Conservation (phyloP, 1,140 invertebrate species). For the Tribolium castaneum region DNA sequence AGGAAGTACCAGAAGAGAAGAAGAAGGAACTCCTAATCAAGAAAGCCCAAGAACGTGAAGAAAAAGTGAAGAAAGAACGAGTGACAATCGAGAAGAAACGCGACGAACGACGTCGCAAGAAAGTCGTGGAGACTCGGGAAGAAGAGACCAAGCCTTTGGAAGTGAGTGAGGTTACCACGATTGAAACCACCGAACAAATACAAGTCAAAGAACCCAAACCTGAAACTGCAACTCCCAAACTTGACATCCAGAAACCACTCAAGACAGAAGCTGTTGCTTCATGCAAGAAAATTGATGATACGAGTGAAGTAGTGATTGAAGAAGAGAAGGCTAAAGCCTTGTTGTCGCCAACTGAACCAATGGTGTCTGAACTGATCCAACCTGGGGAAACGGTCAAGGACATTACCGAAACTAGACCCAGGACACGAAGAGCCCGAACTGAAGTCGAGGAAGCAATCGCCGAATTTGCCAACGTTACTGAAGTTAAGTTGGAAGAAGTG, state of each 20-base stretch:
- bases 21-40: conserved; percentile 62
- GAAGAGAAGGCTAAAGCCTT: conserved; percentile 66
- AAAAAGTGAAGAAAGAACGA: conserved; percentile 68
- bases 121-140: conserved; percentile 61
- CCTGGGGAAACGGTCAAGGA: conserved; percentile 69
- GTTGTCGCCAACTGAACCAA: conserved; percentile 68
- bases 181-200: conserved; percentile 66
- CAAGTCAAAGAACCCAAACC: conserved; percentile 60
- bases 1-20: conserved; percentile 63
- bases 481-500: conserved; percentile 67
- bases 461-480: conserved; percentile 64
- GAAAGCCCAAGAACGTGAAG: conserved; percentile 69
- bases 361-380: conserved; percentile 70
- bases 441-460: conserved; percentile 61
- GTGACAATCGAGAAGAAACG: conserved; percentile 67
- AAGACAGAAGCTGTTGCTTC: conserved; percentile 71
- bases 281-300: conserved; percentile 72
- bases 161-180: conserved; percentile 65
- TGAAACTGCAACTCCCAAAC: conserved; percentile 66
- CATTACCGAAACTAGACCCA: conserved; percentile 63
- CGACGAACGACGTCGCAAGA: conserved; percentile 62
- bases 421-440: conserved; percentile 59
- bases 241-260: conserved; percentile 71
- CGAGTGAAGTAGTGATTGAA: conserved; percentile 62
- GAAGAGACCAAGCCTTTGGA: conserved; percentile 67